Conservation (phyloP, 2,797 vertebrate genomes). For the Eospalax fontanierii region DNA sequence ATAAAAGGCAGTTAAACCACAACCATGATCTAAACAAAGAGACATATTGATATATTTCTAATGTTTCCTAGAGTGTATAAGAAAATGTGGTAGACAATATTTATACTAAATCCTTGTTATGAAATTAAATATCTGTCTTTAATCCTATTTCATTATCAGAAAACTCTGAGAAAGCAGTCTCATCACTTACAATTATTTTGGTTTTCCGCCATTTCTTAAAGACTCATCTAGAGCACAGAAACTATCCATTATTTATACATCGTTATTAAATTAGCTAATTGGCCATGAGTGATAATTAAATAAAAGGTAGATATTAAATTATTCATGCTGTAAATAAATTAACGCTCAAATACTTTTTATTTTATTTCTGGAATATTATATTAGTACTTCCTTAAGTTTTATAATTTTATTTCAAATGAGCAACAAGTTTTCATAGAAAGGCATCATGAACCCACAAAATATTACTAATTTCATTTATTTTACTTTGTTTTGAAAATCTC, state of each 20-base stretch:
- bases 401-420: conserved; percentile 65
- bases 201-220: conserved; percentile 45
- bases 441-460: conserved; percentile 31
- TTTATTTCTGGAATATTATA: conserved; percentile 67
- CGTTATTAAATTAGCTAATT: conserved; percentile 81
- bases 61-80: not conserved
- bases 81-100: not conserved
- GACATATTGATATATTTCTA: not conserved
- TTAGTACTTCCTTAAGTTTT: conserved; percentile 56
- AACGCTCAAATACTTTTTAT: conserved; percentile 69
- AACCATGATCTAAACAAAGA: conserved; percentile 9
- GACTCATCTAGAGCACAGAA: conserved; percentile 48
- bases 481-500: conserved; percentile 42
- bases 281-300: conserved; percentile 73
- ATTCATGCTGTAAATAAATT: conserved; percentile 79
- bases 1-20: not conserved
- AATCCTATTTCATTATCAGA: conserved; percentile 30
- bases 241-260: conserved; percentile 80
- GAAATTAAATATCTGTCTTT: conserved; percentile 15
- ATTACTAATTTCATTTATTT: conserved; percentile 49
- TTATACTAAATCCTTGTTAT: not conserved
- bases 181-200: conserved; percentile 50
- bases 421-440: conserved; percentile 36
- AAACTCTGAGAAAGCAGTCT: not conserved
- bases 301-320: conserved; percentile 73